Base-by-base conservation (phyloP, 2,113 vertebrate genomes). In the Sporophila hypoxantha region DNA sequence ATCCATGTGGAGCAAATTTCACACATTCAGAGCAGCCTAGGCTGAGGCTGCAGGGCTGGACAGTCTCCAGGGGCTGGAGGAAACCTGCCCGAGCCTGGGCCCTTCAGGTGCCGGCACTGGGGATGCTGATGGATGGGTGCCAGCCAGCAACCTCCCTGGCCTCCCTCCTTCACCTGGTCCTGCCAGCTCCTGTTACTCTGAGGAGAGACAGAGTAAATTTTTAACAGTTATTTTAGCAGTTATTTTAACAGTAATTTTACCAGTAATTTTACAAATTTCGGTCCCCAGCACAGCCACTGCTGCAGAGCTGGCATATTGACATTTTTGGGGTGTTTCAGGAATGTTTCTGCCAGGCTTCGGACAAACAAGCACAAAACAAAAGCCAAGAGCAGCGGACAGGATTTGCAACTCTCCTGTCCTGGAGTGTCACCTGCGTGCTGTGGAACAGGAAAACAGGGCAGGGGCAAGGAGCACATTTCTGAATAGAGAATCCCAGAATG, bases 11-110 rank as follows among this genome's bases (percentile, higher is more conserved):
- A 61, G 18, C 39, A 1, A 4, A 4, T 2, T 14, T 26, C 26
- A 26, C 0, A 0, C n/a, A n/a, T n/a, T 1, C 29, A 9, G 37
- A 9, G 60, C 56, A n/a, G 81, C 22, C 2, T n/a, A 3, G 8
- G 23, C 22, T 16, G 65, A 64, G 44, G 49, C 82, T 71, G 52
- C 82, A 25, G 37, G 47, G 42, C 70, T 77, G 66, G 91, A 70
- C 36, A 71, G 82, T n/a, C 62, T 82, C 70, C 85, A 91, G 53
- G 53, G 66, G 61, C 62, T 47, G 37, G 13, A 80, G 62, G 81
- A 90, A 83, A 73, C 4, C 59, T 91, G 64, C 53, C 39, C 6
- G 3, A 27, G 8, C 71, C 62, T 44, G 52, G 78, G 68, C 80
- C n/a, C n/a, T n/a, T 37, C 80, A 2, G n/a, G 34, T 85, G 86